These are phyloP conservation scores for Congeria kusceri DNA, from an alignment of 2,888 invertebrate species.

Conservation along the genomic window DNA sequence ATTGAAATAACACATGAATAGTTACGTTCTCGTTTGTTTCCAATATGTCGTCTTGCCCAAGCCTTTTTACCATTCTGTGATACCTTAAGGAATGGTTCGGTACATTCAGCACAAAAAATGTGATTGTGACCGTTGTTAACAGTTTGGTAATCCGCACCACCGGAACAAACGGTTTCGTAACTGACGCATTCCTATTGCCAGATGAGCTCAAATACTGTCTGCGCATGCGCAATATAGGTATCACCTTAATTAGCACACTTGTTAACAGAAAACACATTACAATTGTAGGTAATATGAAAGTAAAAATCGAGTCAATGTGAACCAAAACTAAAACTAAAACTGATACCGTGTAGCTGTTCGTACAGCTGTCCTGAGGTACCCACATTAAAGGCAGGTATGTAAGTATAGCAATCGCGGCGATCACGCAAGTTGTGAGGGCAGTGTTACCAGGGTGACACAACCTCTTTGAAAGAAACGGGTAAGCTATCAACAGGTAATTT, in stretches of 20 bases:
- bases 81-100: neutral
- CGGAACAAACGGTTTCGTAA: neutral
- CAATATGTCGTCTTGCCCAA: too few relatives aligned
- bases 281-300: neutral
- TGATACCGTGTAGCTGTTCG: neutral
- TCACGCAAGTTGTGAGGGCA: neutral
- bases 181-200: neutral
- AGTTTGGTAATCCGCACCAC: neutral
- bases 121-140: neutral
- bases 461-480: neutral
- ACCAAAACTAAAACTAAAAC: neutral
- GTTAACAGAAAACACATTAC: neutral
- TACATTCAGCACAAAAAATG: slow-evolving; percentile 2
- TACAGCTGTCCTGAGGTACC: neutral
- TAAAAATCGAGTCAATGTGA: neutral
- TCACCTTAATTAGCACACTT: neutral
- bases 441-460: neutral
- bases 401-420: neutral
- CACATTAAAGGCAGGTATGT: neutral
- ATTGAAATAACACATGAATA: neutral
- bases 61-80: neutral
- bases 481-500: neutral
- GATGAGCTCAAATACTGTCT: neutral
- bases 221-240: neutral
- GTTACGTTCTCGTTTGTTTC: neutral